phyloP scores from a whole-genome alignment of 2,888 invertebrate species.

The Subacronicta megacephala region DNA sequence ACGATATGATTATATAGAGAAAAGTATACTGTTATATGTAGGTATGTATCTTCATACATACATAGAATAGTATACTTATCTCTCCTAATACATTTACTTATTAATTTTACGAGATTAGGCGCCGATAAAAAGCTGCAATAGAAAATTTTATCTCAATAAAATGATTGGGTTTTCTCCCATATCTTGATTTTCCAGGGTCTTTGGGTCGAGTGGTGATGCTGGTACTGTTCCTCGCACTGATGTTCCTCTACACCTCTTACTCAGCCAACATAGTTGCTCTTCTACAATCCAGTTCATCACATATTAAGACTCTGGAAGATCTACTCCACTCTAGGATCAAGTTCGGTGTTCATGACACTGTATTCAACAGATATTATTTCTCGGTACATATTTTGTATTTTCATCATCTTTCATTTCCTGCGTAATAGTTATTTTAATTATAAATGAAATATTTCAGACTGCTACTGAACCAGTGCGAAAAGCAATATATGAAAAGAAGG shows the following conservation, averaged over 20 bases:
- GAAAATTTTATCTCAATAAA: too few relatives aligned
- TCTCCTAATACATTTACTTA: too few relatives aligned
- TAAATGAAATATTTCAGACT: slow-evolving; percentile 80
- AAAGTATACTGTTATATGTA: too few relatives aligned
- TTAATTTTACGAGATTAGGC: too few relatives aligned
- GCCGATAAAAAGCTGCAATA: too few relatives aligned
- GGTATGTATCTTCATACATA: too few relatives aligned
- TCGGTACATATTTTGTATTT: slow-evolving; percentile 76
- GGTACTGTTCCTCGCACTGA: slow-evolving; percentile 90
- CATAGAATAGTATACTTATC: too few relatives aligned
- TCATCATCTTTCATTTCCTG: background rate
- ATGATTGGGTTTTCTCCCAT: background rate
- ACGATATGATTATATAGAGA: too few relatives aligned
- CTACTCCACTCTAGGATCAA: slow-evolving; percentile 91
- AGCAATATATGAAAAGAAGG: slow-evolving; percentile 91
- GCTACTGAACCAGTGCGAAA: slow-evolving; percentile 91
- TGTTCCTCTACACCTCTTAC: slow-evolving; percentile 93
- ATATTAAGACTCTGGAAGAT: slow-evolving; percentile 91
- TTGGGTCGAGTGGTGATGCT: slow-evolving; percentile 91
- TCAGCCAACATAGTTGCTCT: slow-evolving; percentile 94
- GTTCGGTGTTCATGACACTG: slow-evolving; percentile 92
- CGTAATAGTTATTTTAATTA: background rate
- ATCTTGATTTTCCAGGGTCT: slow-evolving; percentile 73
- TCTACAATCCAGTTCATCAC: slow-evolving; percentile 92
- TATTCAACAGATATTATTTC: slow-evolving; percentile 92